Evolutionary conservation across 2,888 invertebrate species (phyloP).

Genomic region (Myathropa florea): DNA sequence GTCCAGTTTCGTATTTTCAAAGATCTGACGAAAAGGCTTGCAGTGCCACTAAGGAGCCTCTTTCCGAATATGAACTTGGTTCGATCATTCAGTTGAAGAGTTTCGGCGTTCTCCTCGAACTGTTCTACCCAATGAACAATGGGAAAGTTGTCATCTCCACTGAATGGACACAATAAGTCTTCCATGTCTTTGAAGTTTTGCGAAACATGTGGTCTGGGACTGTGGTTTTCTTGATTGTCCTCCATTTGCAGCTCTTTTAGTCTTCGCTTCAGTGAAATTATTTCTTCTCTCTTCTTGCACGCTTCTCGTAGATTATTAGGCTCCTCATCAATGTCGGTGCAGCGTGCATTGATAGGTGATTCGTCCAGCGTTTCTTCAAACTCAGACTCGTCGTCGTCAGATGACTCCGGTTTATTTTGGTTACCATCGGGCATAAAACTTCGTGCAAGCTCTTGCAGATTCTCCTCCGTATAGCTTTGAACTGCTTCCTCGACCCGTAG

Average conservation of each 20-base stretch:
- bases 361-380: not conserved
- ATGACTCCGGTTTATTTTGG: not conserved
- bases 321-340: slow-evolving; percentile 9
- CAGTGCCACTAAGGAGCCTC: slow-evolving; percentile 40
- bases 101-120: slow-evolving; percentile 38
- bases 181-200: no score
- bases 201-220: no score
- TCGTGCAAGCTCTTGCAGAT: no score
- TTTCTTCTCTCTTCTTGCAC: slow-evolving; percentile 25
- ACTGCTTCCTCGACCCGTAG: no score
- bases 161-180: no score
- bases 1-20: slow-evolving; percentile 25
- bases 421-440: no score
- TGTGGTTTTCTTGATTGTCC: no score
- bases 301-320: slow-evolving; percentile 28
- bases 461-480: no score
- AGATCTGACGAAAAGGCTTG: slow-evolving; percentile 36
- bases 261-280: no score
- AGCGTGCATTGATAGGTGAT: not conserved
- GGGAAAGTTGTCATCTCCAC: slow-evolving; percentile 56
- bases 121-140: slow-evolving; percentile 38
- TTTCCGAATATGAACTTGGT: slow-evolving; percentile 40
- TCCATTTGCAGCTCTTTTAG: no score
- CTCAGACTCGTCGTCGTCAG: slow-evolving; percentile 3
- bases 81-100: slow-evolving; percentile 32